Evolutionary conservation across 1,140 invertebrate genomes (phyloP).

Genomic region (Anoplophora glabripennis): DNA sequence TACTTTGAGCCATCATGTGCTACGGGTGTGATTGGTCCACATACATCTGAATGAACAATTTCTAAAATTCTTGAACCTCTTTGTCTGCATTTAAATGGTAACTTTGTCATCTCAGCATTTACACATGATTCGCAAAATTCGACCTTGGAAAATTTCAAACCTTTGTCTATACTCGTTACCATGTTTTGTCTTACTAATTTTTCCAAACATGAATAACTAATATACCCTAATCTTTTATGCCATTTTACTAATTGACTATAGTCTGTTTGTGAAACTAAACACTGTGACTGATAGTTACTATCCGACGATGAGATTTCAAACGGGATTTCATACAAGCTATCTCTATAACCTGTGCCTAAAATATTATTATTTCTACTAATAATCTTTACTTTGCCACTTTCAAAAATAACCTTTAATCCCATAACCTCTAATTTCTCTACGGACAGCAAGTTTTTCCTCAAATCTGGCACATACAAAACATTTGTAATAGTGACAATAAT

Average conservation of each 20-base stretch:
- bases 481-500: background rate
- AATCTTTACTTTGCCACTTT: background rate
- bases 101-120: slow-evolving; percentile 31
- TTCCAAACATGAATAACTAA: slow-evolving; percentile 10
- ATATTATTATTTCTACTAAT: background rate
- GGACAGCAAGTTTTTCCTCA: background rate
- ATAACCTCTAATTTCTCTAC: slow-evolving; percentile 1
- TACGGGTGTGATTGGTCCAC: slow-evolving; percentile 40
- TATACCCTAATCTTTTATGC: slow-evolving; percentile 27
- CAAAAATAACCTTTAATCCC: background rate
- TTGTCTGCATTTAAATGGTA: slow-evolving; percentile 30
- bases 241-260: slow-evolving; percentile 13
- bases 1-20: slow-evolving; percentile 40
- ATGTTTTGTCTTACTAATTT: slow-evolving; percentile 11
- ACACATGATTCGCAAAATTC: slow-evolving; percentile 33
- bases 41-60: slow-evolving; percentile 42
- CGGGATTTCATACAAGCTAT: slow-evolving; percentile 8
- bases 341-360: slow-evolving; percentile 2
- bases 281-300: background rate
- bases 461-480: background rate
- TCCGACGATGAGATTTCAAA: slow-evolving; percentile 1
- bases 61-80: slow-evolving; percentile 29
- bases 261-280: background rate
- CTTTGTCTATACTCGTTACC: background rate
- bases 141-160: slow-evolving; percentile 11